Evolutionary conservation across 2,113 vertebrate species (phyloP), one percentile per base, ranked within the genome.

Genomic region (Paradoxurus hermaphroditus): DNA sequence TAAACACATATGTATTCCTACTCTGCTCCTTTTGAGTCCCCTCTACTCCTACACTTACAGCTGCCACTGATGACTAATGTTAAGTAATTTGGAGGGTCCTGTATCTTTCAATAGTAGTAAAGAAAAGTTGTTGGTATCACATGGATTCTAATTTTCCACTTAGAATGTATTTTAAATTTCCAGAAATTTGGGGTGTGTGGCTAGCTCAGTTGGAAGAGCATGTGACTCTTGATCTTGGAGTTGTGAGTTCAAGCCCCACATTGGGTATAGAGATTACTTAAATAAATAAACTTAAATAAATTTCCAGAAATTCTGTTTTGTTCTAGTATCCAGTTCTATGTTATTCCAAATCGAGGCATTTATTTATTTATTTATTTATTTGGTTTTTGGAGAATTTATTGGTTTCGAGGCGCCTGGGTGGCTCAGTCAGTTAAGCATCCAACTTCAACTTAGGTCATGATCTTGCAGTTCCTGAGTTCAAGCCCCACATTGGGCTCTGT

Each of bases 91-190:
- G 51, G 49, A 85, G 75, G 91, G 4, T 53, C 68, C 34, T 91
- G 11, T 88, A 56, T 83, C 87, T 96, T 91, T 95, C 87, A 78
- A 83, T 93, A 93, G 70, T 70, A 95, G 36, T 78, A 93, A 86
- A 91, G 62, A 95, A 27, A 81, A 95, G 39, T 95, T 91, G 59
- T 90, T 90, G 86, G 36, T 82, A 59, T 93, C 81, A 91, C 23
- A 10, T 88, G 86, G 77, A 31, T 91, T 95, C 93, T 95, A 44
- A 72, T 91, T 95, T 96, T 93, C 46, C 29, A 36, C 77, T 91
- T 91, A 95, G 27, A 79, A 79, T 94, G 65, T 84, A 67, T 84
- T 95, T 93, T 84, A 72, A 83, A 95, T 93, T 95, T 93, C 14
- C 21, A 91, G 53, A 96, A 89, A 91, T 93, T 78, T 44, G 39